Evolutionary conservation across 1,140 invertebrate species (phyloP).

Genomic region (Antheraea mylitta): DNA sequence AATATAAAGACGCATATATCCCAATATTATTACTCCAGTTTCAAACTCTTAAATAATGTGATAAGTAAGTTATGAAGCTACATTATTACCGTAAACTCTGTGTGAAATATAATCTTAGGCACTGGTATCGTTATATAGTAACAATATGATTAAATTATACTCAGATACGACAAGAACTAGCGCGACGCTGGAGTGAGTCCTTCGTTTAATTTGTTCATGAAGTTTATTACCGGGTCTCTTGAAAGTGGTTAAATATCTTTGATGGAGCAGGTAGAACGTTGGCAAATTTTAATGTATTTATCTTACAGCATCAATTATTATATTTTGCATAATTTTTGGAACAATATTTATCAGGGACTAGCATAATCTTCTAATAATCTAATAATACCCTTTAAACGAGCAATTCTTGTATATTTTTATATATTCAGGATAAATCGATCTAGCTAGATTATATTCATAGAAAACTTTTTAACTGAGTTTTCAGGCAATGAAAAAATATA

Average conservation of each 20-base stretch:
- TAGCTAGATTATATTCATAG: too few relatives aligned
- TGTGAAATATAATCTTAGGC: background rate
- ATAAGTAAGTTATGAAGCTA: too few relatives aligned
- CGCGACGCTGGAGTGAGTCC: background rate
- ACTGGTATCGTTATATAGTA: background rate
- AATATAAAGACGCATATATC: too few relatives aligned
- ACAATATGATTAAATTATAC: constrained; percentile 4
- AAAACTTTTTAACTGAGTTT: too few relatives aligned
- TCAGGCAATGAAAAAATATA: too few relatives aligned
- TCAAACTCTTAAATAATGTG: too few relatives aligned
- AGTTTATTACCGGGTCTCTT: background rate
- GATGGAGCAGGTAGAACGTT: background rate
- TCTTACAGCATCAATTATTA: background rate
- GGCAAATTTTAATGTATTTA: background rate
- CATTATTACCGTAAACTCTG: background rate
- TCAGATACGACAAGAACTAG: background rate
- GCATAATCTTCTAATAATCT: too few relatives aligned
- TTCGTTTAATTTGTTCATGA: constrained; percentile 1
- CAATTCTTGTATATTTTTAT: too few relatives aligned
- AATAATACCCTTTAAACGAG: too few relatives aligned
- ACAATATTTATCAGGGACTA: too few relatives aligned
- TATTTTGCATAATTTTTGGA: background rate
- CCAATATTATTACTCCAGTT: too few relatives aligned
- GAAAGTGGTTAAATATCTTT: background rate
- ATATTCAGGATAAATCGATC: too few relatives aligned